Evolutionary conservation across 2,797 vertebrate species (phyloP).

Genomic region (Mormyrops boulengeri): DNA sequence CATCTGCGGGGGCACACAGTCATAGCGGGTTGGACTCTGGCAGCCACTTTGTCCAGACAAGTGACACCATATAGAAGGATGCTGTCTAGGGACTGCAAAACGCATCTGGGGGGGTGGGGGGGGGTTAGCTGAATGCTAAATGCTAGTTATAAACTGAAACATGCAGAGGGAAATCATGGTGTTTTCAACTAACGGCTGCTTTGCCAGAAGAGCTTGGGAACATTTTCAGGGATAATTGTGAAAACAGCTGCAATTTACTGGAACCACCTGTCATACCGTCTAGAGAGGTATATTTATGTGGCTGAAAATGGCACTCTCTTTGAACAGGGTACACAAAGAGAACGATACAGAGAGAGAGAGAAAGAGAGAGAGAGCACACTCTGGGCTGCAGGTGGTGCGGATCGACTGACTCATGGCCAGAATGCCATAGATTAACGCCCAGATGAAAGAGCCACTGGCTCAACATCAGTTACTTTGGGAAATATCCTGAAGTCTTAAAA

Average conservation of each 20-base stretch:
- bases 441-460: background rate
- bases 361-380: background rate
- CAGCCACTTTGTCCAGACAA: background rate
- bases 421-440: background rate
- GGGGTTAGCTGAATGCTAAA: background rate
- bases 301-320: background rate
- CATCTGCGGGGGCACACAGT: slow-evolving; percentile 60
- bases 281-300: background rate
- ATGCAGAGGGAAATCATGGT: background rate
- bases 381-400: background rate
- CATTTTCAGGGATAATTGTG: background rate
- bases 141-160: background rate
- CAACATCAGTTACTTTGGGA: background rate
- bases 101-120: background rate
- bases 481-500: background rate
- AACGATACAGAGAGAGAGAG: background rate
- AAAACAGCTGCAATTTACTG: background rate
- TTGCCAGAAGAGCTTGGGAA: background rate
- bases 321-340: background rate
- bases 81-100: background rate
- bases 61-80: background rate
- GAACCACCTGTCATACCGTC: background rate
- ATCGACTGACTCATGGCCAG: background rate
- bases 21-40: background rate
- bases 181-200: background rate